These are phyloP conservation scores for Peromyscus melanophrys DNA, from an alignment of 2,797 vertebrate species.

Conservation along the genomic window DNA sequence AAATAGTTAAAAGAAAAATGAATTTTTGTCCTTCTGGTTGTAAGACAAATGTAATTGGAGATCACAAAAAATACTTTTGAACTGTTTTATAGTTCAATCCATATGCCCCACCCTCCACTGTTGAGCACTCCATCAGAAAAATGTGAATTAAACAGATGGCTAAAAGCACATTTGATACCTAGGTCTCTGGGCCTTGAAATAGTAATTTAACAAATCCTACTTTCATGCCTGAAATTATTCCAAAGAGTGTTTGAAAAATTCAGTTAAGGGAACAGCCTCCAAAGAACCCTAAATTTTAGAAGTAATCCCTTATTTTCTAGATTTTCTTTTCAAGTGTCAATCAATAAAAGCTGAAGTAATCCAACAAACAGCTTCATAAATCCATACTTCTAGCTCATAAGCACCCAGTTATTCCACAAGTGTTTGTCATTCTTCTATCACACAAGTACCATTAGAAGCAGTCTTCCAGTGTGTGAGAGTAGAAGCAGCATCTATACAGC, in stretches of 20 bases:
- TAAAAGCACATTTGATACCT: constrained; percentile 63
- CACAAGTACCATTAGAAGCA: constrained; percentile 5
- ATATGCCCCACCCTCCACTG: not conserved
- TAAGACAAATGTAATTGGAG: not conserved
- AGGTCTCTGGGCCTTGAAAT: constrained; percentile 46
- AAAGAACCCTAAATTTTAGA: constrained; percentile 47
- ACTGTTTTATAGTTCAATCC: constrained; percentile 17
- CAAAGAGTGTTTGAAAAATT: constrained; percentile 66
- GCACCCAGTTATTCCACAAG: constrained; percentile 42
- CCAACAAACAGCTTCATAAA: constrained; percentile 47
- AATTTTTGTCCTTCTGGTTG: constrained; percentile 42
- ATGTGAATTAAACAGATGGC: constrained; percentile 60
- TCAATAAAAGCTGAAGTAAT: constrained; percentile 10
- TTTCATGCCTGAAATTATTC: constrained; percentile 35
- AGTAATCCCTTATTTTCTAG: constrained; percentile 57
- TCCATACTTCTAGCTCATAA: constrained; percentile 20
- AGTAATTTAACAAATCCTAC: constrained; percentile 67
- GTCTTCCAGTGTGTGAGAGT: constrained; percentile 33
- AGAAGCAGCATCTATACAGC: not conserved
- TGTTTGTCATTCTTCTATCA: constrained; percentile 14
- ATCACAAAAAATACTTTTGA: constrained; percentile 4
- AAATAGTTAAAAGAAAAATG: constrained; percentile 55
- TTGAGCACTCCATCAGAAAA: constrained; percentile 50
- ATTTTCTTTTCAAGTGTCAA: constrained; percentile 56
- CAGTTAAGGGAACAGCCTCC: not conserved